These are phyloP conservation scores for Yasuhikotakia modesta DNA, from an alignment of 2,797 vertebrate genomes.

Conservation along the genomic window DNA sequence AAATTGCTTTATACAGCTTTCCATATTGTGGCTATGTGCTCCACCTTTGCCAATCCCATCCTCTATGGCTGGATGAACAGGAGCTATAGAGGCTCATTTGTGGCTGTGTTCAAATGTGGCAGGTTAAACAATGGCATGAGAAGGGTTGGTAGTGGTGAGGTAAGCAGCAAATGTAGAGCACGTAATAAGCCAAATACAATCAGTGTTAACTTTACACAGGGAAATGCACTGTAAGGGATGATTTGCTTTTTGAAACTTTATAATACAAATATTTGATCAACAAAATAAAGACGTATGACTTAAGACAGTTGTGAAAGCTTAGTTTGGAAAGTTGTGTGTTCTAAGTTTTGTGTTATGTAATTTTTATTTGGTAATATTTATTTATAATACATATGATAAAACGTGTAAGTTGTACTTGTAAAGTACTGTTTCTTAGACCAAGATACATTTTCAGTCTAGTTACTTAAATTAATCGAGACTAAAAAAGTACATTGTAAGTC, in stretches of 20 bases:
- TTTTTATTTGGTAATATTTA: neutral
- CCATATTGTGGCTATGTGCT: conserved; percentile 94
- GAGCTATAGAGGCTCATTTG: conserved; percentile 90
- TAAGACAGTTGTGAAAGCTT: neutral
- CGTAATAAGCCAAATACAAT: conserved; percentile 39
- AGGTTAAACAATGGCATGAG: conserved; percentile 52
- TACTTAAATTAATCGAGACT: too few species aligned
- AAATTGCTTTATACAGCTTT: conserved; percentile 91
- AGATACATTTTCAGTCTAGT: too few species aligned
- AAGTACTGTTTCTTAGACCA: neutral
- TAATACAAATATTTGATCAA: neutral
- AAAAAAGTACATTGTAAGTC: too few species aligned
- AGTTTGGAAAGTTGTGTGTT: neutral
- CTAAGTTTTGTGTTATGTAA: neutral
- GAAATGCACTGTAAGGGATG: conserved; percentile 40
- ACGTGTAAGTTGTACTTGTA: neutral
- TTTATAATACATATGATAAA: neutral
- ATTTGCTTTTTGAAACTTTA: neutral
- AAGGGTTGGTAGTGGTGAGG: conserved; percentile 48
- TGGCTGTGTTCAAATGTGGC: conserved; percentile 84
- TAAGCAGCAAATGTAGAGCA: conserved; percentile 47
- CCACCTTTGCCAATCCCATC: conserved; percentile 91
- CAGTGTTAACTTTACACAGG: conserved; percentile 31
- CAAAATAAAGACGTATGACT: neutral
- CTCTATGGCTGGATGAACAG: conserved; percentile 98